Conservation (phyloP, 2,113 vertebrate species). For the Poecilia latipinna region DNA sequence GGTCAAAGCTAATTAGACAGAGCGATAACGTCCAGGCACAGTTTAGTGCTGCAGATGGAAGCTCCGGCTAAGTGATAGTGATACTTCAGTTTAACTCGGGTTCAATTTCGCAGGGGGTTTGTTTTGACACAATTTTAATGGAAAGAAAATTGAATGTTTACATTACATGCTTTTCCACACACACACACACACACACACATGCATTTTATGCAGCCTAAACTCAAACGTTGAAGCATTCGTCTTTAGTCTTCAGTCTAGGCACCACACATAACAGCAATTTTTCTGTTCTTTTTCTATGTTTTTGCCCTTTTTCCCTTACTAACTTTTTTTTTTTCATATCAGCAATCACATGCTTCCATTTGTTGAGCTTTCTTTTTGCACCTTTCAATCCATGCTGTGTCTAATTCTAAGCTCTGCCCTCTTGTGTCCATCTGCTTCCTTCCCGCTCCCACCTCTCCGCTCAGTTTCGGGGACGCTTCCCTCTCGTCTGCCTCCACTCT, state of each 20-base stretch:
- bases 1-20: conserved; percentile 56
- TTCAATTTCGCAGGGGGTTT: conserved; percentile 20
- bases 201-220: conserved; percentile 2
- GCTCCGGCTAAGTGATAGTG: conserved; percentile 34
- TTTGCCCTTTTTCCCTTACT: conserved; percentile 26
- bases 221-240: conserved; percentile 9
- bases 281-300: conserved; percentile 22
- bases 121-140: conserved; percentile 24
- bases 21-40: conserved; percentile 42
- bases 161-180: conserved; percentile 17
- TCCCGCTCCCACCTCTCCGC: conserved; percentile 41
- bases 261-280: conserved; percentile 18
- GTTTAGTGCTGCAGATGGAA: conserved; percentile 40
- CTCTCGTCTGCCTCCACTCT: conserved; percentile 95
- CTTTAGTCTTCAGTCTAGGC: conserved; percentile 1
- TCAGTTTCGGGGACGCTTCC: conserved; percentile 95
- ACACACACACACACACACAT: background rate
- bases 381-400: conserved; percentile 65
- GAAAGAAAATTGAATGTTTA: conserved; percentile 24
- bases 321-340: background rate
- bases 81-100: conserved; percentile 34
- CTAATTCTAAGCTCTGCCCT: conserved; percentile 53
- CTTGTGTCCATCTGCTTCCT: conserved; percentile 46
- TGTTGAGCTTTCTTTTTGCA: conserved; percentile 11
- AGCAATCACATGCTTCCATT: background rate